Base-by-base conservation (phyloP, 2,113 vertebrate species). In the Genyomyrus donnyi region DNA sequence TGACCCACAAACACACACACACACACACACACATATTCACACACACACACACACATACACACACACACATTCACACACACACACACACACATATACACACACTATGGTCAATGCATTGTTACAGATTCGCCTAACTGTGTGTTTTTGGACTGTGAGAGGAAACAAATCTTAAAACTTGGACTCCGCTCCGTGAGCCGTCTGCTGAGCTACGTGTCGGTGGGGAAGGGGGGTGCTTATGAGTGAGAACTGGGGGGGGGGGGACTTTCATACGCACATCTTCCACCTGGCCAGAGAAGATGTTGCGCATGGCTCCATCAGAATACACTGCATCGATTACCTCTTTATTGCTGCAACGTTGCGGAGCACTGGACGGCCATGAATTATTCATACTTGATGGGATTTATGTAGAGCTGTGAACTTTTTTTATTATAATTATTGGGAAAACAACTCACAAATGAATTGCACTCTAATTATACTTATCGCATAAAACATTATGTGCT, bases 401-500 rank as follows among this genome's bases (percentile, higher is more conserved):
- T 88, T 70, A 88, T 70, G 88, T 49, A 31, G 88, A 48, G 45
- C 24, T 6, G 13, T 17, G 4, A 66, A 88, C 21, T 74, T 74
- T 87, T 62, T 88, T 74, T 48, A 27, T 58, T 48, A 88, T 58
- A 88, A 46, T 88, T 88, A 48, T 70, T 88, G 87, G 35, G 49
- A 87, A 87, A 87, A 87, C 27, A 66, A 87, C 86, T 91, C 45
- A 48, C 66, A 90, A 90, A 90, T 89, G 53, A 91, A 91, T 88
- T 90, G 48, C 46, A 87, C 88, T 89, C 88, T 91, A 89, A 91
- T 91, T 88, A 83, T 49, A 90, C 92, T 91, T 74, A 87, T 90
- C 88, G 86, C 56, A 88, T 88, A 80, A 90, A 90, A 87, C 83
- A 74, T 27, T 89, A 91, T 50, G 31, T 52, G 83, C 85, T 89